Base-by-base conservation (phyloP, 2,113 vertebrate species). In the Verasper variegatus region DNA sequence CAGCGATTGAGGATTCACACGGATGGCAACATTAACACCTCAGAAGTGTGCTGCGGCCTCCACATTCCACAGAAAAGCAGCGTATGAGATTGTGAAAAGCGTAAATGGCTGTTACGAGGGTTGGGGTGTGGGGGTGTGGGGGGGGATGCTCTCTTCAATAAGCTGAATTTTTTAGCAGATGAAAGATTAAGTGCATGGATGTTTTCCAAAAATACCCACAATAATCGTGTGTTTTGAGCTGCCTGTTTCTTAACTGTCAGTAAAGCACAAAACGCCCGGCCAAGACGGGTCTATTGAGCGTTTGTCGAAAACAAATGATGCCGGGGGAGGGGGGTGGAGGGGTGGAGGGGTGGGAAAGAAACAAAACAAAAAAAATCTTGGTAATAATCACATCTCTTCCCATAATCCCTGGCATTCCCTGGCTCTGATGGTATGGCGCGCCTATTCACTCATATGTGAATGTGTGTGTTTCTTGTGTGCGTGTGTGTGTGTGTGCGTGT, bases 311-410 rank as follows among this genome's bases (percentile, higher is more conserved):
- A 93, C 83, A 86, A 91, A 91, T 80, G 82, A 87, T 76, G 83
- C 51, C 11, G 65, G 27, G 49, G 49, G 51, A 51, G 76, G 10
- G 66, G 51, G 2, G n/a, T 5, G 27, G 31, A 1, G 31, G 8
- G 18, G 26, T 27, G 74, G 72, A 23, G 37, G 1, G 26, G 47
- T 45, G 74, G 72, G 26, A 27, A 51, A 61, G 72, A 85, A 68
- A 76, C 1, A 75, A 74, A 74, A 71, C 31, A 83, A 85, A 82
- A 31, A 31, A 87, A 89, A 92, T 91, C 88, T 90, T 80, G 88
- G 90, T 94, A 94, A 95, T 95, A 95, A 95, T 94, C 92, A 92
- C 88, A 91, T 93, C 88, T 89, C 81, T 88, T 83, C 86, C 77
- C 71, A 83, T 94, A 94, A 95, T 94, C 92, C 94, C 82, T 85